Evolutionary conservation across 2,888 invertebrate species (phyloP).

Genomic region (Ecdyonurus torrentis): DNA sequence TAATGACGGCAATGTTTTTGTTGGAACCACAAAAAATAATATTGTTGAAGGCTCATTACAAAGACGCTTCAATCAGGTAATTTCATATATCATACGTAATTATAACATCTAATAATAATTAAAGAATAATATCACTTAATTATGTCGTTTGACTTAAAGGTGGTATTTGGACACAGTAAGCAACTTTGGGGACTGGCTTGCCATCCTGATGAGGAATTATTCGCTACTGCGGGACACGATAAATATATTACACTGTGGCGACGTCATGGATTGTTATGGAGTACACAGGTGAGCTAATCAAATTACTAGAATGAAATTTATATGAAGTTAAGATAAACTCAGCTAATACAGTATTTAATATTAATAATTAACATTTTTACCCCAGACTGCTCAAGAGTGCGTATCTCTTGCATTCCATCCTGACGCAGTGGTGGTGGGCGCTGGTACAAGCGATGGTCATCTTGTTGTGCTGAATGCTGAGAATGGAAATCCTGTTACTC

Average conservation of each 20-base stretch:
- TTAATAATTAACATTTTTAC: not conserved
- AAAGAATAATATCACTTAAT: no score
- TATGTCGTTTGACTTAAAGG: no score
- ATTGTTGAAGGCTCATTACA: constrained; percentile 82
- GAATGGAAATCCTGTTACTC: constrained; percentile 68
- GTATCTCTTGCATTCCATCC: constrained; percentile 77
- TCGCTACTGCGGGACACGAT: constrained; percentile 83
- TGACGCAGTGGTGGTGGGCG: constrained; percentile 69
- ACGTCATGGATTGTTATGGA: constrained; percentile 74
- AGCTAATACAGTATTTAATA: not conserved
- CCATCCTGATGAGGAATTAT: constrained; percentile 80
- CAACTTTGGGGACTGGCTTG: constrained; percentile 77
- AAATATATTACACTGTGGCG: constrained; percentile 83
- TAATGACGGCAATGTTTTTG: constrained; percentile 79
- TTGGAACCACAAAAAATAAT: constrained; percentile 78
- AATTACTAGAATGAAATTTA: no score
- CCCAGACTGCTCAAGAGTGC: constrained; percentile 70
- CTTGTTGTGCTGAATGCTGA: constrained; percentile 72
- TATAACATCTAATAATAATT: no score
- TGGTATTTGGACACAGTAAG: constrained; percentile 75
- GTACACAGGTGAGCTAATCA: constrained; percentile 44
- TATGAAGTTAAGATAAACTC: not conserved
- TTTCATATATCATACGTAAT: no score
- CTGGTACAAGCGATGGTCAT: constrained; percentile 81
- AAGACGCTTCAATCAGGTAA: constrained; percentile 63